Evolutionary conservation across 1,140 invertebrate species (phyloP).

Genomic region (Drosophila willistoni): DNA sequence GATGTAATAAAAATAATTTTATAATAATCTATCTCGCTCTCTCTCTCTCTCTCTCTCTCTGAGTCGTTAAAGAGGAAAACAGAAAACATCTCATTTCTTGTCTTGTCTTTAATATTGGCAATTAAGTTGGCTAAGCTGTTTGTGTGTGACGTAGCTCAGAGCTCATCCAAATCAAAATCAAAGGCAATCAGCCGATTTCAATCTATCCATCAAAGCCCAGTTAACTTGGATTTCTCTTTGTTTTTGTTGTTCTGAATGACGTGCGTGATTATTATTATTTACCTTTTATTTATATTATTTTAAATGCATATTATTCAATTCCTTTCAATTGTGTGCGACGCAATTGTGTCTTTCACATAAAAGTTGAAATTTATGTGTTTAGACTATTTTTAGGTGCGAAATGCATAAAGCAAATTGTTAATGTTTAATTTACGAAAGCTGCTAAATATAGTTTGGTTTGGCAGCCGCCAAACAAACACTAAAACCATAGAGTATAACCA

Average conservation of each 20-base stretch:
- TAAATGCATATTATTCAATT: slow-evolving; percentile 46
- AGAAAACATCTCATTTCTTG: not conserved
- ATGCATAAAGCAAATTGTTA: slow-evolving; percentile 36
- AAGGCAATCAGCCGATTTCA: not conserved
- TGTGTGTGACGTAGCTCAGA: slow-evolving; percentile 2
- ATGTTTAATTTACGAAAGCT: slow-evolving; percentile 25
- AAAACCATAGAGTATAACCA: not conserved
- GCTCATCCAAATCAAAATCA: slow-evolving; percentile 1
- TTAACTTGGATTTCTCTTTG: no score
- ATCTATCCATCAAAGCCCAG: not conserved
- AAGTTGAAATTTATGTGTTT: not conserved
- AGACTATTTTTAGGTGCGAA: slow-evolving; percentile 53
- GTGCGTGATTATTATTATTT: no score
- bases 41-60: not conserved
- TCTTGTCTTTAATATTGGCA: slow-evolving; percentile 4
- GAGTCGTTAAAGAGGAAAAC: not conserved
- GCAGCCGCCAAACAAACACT: slow-evolving; percentile 17
- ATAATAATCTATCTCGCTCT: slow-evolving; percentile 27
- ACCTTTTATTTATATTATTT: not conserved
- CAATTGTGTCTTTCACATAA: slow-evolving; percentile 32
- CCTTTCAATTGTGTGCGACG: slow-evolving; percentile 23
- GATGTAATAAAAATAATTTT: slow-evolving; percentile 39
- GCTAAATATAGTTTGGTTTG: slow-evolving; percentile 60
- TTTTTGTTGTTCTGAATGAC: no score
- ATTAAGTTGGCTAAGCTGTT: not conserved